Evolutionary conservation across 2,113 vertebrate genomes (phyloP).

Genomic region (Oceanites oceanicus): DNA sequence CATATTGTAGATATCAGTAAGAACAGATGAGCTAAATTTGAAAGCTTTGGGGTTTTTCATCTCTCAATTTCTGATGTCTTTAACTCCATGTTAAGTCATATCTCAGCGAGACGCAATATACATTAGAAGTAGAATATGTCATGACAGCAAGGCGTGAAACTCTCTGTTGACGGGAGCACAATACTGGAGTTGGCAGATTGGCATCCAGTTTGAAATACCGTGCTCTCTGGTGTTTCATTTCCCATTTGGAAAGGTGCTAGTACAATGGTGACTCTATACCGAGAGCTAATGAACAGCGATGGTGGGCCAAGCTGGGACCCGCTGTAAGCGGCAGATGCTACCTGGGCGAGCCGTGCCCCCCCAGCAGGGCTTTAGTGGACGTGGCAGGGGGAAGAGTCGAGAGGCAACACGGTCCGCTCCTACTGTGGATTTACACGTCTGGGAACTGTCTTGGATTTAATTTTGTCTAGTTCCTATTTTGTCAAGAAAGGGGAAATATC

Average conservation of each 20-base stretch:
- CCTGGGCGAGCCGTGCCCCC: not conserved
- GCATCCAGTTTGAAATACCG: not conserved
- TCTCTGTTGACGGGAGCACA: not conserved
- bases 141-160: not conserved
- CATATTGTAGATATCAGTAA: fast-evolving
- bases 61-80: not conserved
- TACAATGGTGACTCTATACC: fast-evolving
- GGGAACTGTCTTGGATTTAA: not conserved
- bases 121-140: not conserved
- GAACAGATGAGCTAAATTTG: fast-evolving
- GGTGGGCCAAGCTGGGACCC: not conserved
- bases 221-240: not conserved
- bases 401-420: not conserved
- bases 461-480: not conserved
- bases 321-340: not conserved
- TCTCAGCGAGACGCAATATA: not conserved
- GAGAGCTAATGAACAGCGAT: not conserved
- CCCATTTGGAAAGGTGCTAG: not conserved
- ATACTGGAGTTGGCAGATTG: not conserved
- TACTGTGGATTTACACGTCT: fast-evolving
- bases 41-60: not conserved
- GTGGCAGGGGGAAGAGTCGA: not conserved
- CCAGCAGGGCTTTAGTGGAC: fast-evolving
- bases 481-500: not conserved
- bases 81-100: not conserved